phyloP scores from a whole-genome alignment of 2,113 vertebrate genomes.

The Rhinolophus ferrumequinum region DNA sequence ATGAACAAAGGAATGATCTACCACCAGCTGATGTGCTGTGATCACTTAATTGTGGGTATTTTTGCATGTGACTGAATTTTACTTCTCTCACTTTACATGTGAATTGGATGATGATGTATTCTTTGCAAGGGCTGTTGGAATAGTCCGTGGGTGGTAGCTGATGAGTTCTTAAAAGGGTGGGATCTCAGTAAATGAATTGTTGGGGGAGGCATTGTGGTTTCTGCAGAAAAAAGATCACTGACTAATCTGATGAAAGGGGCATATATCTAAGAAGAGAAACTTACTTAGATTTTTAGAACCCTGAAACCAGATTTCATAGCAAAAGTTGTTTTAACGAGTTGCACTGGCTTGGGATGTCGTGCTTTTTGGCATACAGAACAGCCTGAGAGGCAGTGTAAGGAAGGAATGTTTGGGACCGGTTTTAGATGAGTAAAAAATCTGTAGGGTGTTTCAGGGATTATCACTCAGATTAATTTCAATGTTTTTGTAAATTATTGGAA shows the following conservation, averaged over 20 bases:
- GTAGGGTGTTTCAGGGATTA: background rate
- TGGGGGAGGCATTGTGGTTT: slow-evolving; percentile 22
- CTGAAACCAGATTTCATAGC: background rate
- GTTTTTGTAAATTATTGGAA: slow-evolving; percentile 8
- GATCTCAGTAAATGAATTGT: slow-evolving; percentile 50
- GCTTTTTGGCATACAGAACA: background rate
- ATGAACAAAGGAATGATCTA: background rate
- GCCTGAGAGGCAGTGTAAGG: background rate
- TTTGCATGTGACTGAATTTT: slow-evolving; percentile 62
- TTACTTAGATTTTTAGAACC: slow-evolving; percentile 1
- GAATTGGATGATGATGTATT: slow-evolving; percentile 50
- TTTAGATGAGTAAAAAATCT: background rate
- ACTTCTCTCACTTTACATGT: slow-evolving; percentile 60
- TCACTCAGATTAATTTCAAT: background rate
- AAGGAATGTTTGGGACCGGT: background rate
- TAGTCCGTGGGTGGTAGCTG: slow-evolving; percentile 69
- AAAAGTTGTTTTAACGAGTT: background rate
- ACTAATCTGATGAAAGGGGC: slow-evolving; percentile 43
- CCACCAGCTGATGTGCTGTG: background rate
- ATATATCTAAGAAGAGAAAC: background rate
- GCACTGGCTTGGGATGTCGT: background rate
- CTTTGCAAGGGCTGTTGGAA: slow-evolving; percentile 54
- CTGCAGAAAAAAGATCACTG: slow-evolving; percentile 44
- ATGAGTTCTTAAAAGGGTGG: slow-evolving; percentile 66
- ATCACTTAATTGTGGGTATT: background rate